Conservation (phyloP, 1,140 invertebrate species). For the Saccostrea echinata region DNA sequence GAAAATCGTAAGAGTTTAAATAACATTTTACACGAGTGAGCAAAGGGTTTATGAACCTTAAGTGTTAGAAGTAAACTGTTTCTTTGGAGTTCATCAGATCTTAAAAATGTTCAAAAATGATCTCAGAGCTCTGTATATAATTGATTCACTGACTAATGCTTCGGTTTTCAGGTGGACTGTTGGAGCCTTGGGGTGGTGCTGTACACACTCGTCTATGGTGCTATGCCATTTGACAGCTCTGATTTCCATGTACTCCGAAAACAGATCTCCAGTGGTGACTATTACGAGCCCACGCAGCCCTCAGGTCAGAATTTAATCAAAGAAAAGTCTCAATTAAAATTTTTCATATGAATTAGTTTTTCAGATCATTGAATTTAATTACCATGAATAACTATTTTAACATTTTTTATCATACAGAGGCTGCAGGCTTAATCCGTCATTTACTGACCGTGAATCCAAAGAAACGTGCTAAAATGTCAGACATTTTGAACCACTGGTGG, state of each 20-base stretch:
- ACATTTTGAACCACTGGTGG: slow-evolving; percentile 96
- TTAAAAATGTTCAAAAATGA: no score
- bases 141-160: neutral
- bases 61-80: no score
- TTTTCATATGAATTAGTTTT: neutral
- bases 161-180: slow-evolving; percentile 85
- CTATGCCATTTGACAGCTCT: slow-evolving; percentile 99
- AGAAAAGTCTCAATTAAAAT: no score
- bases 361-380: no score
- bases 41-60: no score
- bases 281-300: slow-evolving; percentile 96
- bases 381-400: no score
- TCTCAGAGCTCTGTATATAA: no score
- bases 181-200: slow-evolving; percentile 98
- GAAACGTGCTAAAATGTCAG: slow-evolving; percentile 93
- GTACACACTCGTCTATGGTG: slow-evolving; percentile 98
- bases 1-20: no score
- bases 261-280: slow-evolving; percentile 98
- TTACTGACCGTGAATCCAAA: slow-evolving; percentile 95
- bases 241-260: slow-evolving; percentile 98
- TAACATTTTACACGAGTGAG: no score
- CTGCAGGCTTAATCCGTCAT: slow-evolving; percentile 94
- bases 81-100: no score
- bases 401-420: slow-evolving; percentile 83
- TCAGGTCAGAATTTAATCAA: slow-evolving; percentile 86